These are phyloP conservation scores for Callopanchax toddi DNA, from an alignment of 2,113 vertebrate species.

Conservation along the genomic window DNA sequence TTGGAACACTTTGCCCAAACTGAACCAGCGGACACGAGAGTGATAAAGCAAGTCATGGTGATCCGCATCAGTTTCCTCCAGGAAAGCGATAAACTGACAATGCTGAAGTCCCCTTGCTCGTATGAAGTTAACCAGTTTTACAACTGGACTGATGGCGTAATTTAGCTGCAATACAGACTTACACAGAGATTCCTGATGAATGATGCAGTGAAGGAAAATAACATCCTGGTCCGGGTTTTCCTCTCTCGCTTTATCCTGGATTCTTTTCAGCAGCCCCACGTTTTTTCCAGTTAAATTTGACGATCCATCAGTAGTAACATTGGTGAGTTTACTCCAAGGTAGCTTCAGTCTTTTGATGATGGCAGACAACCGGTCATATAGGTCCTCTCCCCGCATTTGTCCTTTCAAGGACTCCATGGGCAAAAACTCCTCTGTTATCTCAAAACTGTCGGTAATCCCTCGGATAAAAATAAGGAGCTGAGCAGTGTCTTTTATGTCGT, in stretches of 20 bases:
- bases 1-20: not conserved
- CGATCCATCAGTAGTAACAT: not conserved
- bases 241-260: not conserved
- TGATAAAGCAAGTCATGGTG: not conserved
- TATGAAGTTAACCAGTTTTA: not conserved
- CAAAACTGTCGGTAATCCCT: no score
- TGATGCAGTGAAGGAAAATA: constrained; percentile 1
- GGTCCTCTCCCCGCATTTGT: no score
- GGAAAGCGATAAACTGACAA: no score
- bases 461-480: no score
- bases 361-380: constrained; percentile 4
- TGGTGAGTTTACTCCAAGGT: not conserved
- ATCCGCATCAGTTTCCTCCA: not conserved
- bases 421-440: no score
- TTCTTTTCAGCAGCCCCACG: not conserved
- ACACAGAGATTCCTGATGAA: not conserved
- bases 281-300: not conserved
- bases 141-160: not conserved
- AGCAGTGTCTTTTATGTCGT: no score
- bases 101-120: not conserved
- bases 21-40: not conserved
- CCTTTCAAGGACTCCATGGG: no score
- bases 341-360: constrained; percentile 17
- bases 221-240: not conserved
- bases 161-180: not conserved